Conservation (phyloP, 1,140 invertebrate genomes). For the Zelostemma sp. region DNA sequence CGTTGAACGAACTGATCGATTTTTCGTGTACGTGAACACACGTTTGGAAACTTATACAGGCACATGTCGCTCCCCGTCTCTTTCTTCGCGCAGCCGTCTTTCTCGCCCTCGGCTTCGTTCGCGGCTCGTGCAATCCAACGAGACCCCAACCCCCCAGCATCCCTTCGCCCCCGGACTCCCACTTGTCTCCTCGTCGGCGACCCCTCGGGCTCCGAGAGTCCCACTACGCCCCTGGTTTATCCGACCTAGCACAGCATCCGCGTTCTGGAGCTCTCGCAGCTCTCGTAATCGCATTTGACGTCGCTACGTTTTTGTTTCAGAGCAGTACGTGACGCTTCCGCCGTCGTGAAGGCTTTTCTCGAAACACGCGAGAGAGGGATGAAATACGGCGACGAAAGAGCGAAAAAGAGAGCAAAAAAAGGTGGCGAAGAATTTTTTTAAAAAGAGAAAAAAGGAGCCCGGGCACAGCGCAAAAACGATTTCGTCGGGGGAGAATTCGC, state of each 20-base stretch:
- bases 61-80: conserved; percentile 34
- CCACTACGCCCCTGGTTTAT: conserved; percentile 52
- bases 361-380: conserved; percentile 55
- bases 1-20: conserved; percentile 59
- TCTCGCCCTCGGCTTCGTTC: conserved; percentile 38
- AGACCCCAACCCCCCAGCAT: conserved; percentile 37
- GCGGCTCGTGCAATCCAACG: conserved; percentile 42
- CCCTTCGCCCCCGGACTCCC: conserved; percentile 38
- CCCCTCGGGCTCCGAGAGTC: conserved; percentile 40
- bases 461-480: conserved; percentile 25
- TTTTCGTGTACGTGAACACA: conserved; percentile 53
- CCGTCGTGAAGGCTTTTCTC: conserved; percentile 60
- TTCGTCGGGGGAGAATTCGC: conserved; percentile 8
- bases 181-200: conserved; percentile 45
- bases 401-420: conserved; percentile 33
- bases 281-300: conserved; percentile 70
- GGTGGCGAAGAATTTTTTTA: conserved; percentile 42
- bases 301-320: conserved; percentile 71
- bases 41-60: conserved; percentile 10
- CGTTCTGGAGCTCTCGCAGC: conserved; percentile 69
- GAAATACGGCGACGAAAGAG: conserved; percentile 26
- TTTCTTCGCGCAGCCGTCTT: conserved; percentile 28
- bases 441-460: conserved; percentile 31
- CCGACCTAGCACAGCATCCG: conserved; percentile 67
- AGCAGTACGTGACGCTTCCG: conserved; percentile 69